A percentile compares a stretch with the other conserved stretches of the same genome.
phyloP scores from a whole-genome alignment of 92 coral and sea anemone species.

The Epizoanthus scotinus region DNA sequence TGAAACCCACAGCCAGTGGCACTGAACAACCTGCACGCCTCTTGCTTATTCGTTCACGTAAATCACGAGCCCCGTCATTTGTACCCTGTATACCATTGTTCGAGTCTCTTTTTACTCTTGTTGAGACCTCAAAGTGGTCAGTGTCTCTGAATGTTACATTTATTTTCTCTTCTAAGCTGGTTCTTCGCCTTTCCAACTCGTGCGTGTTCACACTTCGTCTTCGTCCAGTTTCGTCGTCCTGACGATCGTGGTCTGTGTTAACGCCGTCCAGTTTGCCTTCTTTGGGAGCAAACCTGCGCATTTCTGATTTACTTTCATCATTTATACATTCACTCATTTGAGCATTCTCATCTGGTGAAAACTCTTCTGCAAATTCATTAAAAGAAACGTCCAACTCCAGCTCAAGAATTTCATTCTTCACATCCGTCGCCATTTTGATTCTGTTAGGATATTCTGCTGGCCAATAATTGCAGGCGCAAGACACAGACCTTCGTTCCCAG shows the following conservation, averaged over 20 bases:
- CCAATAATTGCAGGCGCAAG: neutral
- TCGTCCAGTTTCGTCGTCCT: neutral
- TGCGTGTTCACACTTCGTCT: no score
- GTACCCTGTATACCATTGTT: neutral
- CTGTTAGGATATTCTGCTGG: constrained; percentile 6
- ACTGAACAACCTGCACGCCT: neutral
- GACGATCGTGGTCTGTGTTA: neutral
- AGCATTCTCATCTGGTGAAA: neutral
- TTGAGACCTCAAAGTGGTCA: neutral
- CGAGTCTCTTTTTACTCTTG: neutral
- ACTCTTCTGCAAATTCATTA: constrained; percentile 86
- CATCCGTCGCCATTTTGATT: constrained; percentile 67
- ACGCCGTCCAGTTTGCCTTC: constrained; percentile 9
- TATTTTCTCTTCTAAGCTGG: neutral
- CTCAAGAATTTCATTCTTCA: constrained; percentile 52
- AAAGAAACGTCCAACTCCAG: constrained; percentile 70
- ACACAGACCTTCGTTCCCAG: neutral
- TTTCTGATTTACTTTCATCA: neutral
- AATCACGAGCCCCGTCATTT: constrained; percentile 14
- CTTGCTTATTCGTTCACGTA: constrained; percentile 10
- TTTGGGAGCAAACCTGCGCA: neutral
- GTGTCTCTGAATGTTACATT: neutral
- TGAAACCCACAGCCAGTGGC: no score
- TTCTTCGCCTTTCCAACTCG: neutral
- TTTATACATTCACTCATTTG: neutral